Evolutionary conservation across 2,113 vertebrate genomes (phyloP), one percentile per base, ranked within the genome.

Genomic region (Clarias macrocephalus): DNA sequence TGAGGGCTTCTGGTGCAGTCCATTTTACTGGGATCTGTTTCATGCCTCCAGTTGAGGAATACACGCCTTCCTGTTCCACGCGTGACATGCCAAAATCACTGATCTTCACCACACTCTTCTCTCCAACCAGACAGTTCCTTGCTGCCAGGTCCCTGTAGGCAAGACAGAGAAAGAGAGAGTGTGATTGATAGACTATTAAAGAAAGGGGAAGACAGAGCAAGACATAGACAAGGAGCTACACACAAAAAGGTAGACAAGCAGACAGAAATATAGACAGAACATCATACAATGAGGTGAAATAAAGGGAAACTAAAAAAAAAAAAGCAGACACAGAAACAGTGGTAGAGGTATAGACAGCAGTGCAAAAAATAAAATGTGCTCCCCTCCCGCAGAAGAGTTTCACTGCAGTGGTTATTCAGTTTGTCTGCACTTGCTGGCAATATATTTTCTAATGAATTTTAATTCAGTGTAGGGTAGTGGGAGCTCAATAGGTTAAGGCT

Each of bases 1-100:
- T 98, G 25, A 99, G 96, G 1, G 98, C 98, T 90, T 99, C 98
- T 0, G 98, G 98, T 0, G 98, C 97, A 0, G 98, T 99, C 98
- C 98, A 99, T 91, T 98, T 99, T 87, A 99, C 96, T 0, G 98
- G 98, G 85, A 99, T 96, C 92, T 99, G 98, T 92, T 95, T 96
- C 94, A 99, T 96, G 37, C 97, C 95, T 0, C 97, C 96, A 0
- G 97, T 95, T 76, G 97, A 94, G 1, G 97, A 96, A 0, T 99
- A 99, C 80, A 99, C 62, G 0, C 98, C 98, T 0, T 98, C 97
- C 0, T 97, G 96, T 83, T 97, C 95, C 88, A 99, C 95, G 21
- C 98, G 96, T 1, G 98, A 99, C 98, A 99, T 99, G 85, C 98
- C 98, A 1, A 99, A 99, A 92, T 99, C 98, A 3, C 98, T 99